Base-by-base conservation (phyloP, 2,113 vertebrate species). In the Tautogolabrus adspersus region DNA sequence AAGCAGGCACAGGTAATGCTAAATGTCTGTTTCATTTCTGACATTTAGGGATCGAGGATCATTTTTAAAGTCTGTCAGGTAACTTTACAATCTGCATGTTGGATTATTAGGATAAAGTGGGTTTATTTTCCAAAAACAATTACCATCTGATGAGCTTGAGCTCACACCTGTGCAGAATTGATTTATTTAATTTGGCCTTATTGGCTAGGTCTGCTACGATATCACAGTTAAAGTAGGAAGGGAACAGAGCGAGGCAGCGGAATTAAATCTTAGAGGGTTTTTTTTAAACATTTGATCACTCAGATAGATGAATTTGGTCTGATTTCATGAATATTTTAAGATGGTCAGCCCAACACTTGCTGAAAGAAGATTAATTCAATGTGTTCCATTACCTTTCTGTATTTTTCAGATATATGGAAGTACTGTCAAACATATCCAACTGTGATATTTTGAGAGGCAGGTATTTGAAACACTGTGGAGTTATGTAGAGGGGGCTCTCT, bases 121-220 rank as follows among this genome's bases (percentile, higher is more conserved):
- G 15, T 51, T 61, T 10, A 19, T 63, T 59, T 57, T 59, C 7
- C 30, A 26, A 19, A 60, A 63, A 37, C 15, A 60, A 30, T 70
- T 59, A 37, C 58, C 63, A 15, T 54, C 52, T 58, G 18, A 75
- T 72, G 19, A 37, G 11, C 40, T 67, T 40, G 3, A 38, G 16
- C 13, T 60, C 10, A 40, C 54, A 52, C 51, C 63, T 63, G 63
- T 42, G 56, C 37, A 60, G 6, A 64, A 72, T 56, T 57, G 0
- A 67, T 72, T 61, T 60, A 19, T 66, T 77, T 67, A 13, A 55
- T 74, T 52, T 52, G 26, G 10, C 61, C 23, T 65, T 22, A 30
- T 26, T 63, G 66, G 42, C 59, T 67, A 23, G 23, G 16, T 75
- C 55, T 51, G 59, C 11, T 52, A 1, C 34, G 51, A 52, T 66